Percentiles rank a stretch among this genome's conserved stretches.
Conservation (phyloP, 2,888 invertebrate genomes). For the Fabriciana adippe region DNA sequence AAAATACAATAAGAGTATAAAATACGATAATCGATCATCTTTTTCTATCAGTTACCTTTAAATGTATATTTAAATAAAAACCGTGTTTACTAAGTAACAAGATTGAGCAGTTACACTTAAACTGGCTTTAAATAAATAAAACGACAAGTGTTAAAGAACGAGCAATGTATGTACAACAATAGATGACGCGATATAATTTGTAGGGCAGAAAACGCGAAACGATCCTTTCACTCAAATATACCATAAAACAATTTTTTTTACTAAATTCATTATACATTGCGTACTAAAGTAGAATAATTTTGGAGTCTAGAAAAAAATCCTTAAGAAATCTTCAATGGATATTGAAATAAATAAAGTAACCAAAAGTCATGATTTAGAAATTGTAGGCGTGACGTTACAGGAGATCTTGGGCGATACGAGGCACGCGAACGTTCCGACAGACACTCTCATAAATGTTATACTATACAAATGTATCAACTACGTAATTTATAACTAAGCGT, state of each 20-base stretch:
- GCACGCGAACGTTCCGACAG: slow-evolving; percentile 42
- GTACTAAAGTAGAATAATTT: not conserved
- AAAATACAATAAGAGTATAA: too few relatives aligned
- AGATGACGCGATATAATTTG: slow-evolving; percentile 41
- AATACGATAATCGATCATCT: too few relatives aligned
- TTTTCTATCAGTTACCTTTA: too few relatives aligned
- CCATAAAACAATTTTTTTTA: too few relatives aligned
- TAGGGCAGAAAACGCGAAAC: slow-evolving; percentile 36
- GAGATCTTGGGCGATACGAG: slow-evolving; percentile 40
- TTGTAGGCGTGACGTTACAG: slow-evolving; percentile 40
- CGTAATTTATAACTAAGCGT: slow-evolving; percentile 38
- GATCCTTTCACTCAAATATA: slow-evolving; percentile 20
- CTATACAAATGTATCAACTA: slow-evolving; percentile 37
- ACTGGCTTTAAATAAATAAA: slow-evolving; percentile 2
- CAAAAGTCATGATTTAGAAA: slow-evolving; percentile 3
- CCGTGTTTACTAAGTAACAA: too few relatives aligned
- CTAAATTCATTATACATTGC: slow-evolving; percentile 18
- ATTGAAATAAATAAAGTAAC: not conserved
- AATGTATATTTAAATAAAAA: too few relatives aligned
- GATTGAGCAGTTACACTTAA: not conserved
- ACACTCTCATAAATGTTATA: slow-evolving; percentile 41
- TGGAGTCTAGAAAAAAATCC: not conserved
- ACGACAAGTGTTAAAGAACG: slow-evolving; percentile 25
- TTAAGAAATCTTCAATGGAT: not conserved
- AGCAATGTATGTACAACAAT: slow-evolving; percentile 38